These are phyloP conservation scores for Coendou prehensilis DNA, from an alignment of 2,797 vertebrate species.

Conservation along the genomic window DNA sequence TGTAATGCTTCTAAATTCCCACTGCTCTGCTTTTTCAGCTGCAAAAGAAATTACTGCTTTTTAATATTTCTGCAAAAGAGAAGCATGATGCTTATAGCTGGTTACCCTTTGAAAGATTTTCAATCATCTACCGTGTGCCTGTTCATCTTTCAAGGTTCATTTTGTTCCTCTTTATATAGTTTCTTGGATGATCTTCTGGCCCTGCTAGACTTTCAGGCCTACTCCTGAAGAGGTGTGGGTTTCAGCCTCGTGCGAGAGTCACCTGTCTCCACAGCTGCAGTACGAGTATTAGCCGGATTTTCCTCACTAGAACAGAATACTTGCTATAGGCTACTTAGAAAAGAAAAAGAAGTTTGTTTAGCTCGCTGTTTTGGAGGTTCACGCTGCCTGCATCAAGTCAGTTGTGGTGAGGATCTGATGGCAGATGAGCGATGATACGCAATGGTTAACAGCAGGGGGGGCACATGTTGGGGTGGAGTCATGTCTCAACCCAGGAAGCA, in stretches of 20 bases:
- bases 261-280: not conserved
- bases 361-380: not conserved
- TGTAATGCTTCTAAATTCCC: slow-evolving; percentile 27
- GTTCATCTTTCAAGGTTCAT: not conserved
- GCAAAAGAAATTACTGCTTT: slow-evolving; percentile 12
- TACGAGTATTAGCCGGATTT: not conserved
- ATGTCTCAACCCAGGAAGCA: not conserved
- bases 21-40: not conserved
- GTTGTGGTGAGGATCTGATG: too few species aligned
- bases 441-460: too few species aligned
- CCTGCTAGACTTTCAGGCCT: not conserved
- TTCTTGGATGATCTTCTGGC: not conserved
- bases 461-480: too few species aligned
- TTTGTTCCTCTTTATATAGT: not conserved
- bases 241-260: not conserved
- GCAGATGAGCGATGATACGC: not conserved
- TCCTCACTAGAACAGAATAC: not conserved
- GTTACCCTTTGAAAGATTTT: not conserved
- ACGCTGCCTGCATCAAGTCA: not conserved
- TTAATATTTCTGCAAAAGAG: slow-evolving; percentile 49
- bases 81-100: not conserved
- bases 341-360: not conserved
- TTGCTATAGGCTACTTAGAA: not conserved
- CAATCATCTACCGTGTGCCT: not conserved
- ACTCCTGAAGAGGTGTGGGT: not conserved